Percentiles rank a stretch among this genome's conserved stretches.
Conservation (phyloP, 2,888 invertebrate species). For the Apantesis nais region DNA sequence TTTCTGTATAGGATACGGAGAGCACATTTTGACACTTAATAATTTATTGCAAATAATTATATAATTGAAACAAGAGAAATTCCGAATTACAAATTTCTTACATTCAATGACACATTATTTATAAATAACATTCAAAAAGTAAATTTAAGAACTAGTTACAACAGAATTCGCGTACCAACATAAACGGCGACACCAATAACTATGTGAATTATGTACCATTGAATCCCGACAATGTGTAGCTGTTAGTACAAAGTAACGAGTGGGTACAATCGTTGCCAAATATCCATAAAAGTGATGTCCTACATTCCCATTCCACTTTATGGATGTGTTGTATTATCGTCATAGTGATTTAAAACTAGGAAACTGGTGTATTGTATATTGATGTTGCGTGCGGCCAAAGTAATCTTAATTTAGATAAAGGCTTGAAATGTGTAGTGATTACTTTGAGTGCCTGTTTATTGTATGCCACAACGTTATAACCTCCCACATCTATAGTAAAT, state of each 20-base stretch:
- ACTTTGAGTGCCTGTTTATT: conserved; percentile 11
- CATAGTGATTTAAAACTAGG: conserved; percentile 35
- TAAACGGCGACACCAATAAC: conserved; percentile 18
- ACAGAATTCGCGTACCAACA: not conserved
- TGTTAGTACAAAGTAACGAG: conserved; percentile 21
- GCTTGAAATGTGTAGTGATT: conserved; percentile 19
- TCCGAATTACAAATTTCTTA: not conserved
- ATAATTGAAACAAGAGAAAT: too few relatives aligned
- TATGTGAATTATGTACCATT: conserved; percentile 17
- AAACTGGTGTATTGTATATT: conserved; percentile 25
- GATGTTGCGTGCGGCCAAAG: conserved; percentile 21
- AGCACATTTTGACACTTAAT: not conserved
- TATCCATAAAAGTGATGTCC: conserved; percentile 39
- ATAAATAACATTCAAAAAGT: not conserved
- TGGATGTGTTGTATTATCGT: conserved; percentile 21
- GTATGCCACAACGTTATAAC: conserved; percentile 2
- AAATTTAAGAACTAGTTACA: not conserved
- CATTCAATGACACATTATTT: not conserved
- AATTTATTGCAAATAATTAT: not conserved
- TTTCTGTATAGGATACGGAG: too few relatives aligned
- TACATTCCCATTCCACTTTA: conserved; percentile 37
- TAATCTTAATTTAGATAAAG: conserved; percentile 27
- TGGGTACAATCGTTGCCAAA: conserved; percentile 31
- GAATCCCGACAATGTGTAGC: conserved; percentile 19
- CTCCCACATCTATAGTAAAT: not conserved